A percentile compares a stretch with the other conserved stretches of the same genome.
Conservation (phyloP, 2,888 invertebrate genomes). For the Clanis bilineata region DNA sequence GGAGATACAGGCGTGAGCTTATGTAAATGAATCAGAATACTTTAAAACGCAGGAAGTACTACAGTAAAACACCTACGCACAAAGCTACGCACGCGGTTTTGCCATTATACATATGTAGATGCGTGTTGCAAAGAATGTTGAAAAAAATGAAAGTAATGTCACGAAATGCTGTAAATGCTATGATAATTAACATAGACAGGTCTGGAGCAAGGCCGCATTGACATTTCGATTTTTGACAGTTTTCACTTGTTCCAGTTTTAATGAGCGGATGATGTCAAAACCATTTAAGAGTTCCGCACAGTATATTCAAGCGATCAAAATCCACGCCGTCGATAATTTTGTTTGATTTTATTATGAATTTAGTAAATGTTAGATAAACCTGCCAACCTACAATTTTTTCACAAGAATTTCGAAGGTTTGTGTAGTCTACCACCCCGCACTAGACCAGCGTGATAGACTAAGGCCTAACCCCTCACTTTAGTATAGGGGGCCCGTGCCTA, state of each 20-base stretch:
- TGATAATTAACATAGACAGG: slow-evolving; percentile 51
- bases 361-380: no score
- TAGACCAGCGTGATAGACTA: no score
- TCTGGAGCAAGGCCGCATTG: slow-evolving; percentile 64
- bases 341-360: neutral
- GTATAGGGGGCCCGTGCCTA: no score
- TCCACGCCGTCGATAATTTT: neutral
- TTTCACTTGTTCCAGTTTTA: slow-evolving; percentile 41
- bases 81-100: neutral
- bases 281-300: slow-evolving; percentile 32
- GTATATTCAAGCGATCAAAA: neutral
- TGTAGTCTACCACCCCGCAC: no score
- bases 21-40: neutral
- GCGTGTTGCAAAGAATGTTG: slow-evolving; percentile 33
- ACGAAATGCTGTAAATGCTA: slow-evolving; percentile 50
- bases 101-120: slow-evolving; percentile 26
- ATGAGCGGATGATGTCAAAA: slow-evolving; percentile 42
- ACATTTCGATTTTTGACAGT: slow-evolving; percentile 63
- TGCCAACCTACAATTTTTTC: no score
- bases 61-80: neutral
- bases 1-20: no score
- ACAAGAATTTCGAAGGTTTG: no score
- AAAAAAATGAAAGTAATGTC: slow-evolving; percentile 43
- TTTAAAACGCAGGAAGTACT: neutral
- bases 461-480: no score